Conservation (phyloP, 2,113 vertebrate genomes). For the Chrysemys picta region DNA sequence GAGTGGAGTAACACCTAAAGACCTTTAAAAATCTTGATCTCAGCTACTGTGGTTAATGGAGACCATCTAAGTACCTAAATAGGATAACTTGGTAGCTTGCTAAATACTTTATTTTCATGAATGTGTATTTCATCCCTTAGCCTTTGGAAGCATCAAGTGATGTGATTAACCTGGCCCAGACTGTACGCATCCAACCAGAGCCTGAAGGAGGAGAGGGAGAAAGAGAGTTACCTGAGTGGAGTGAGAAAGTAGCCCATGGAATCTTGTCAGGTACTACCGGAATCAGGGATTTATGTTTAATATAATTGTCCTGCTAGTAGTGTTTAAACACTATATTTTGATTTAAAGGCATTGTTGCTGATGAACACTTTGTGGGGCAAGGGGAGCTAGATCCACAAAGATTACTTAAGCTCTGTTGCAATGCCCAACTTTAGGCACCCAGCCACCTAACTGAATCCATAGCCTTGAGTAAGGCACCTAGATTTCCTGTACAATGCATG, state of each 20-base stretch:
- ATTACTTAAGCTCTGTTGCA: background rate
- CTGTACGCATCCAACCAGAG: slow-evolving; percentile 82
- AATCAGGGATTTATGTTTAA: background rate
- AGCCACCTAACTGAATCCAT: no score
- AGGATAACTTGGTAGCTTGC: background rate
- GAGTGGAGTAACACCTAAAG: background rate
- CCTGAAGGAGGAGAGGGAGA: slow-evolving; percentile 74
- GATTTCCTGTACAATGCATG: no score
- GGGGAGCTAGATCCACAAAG: background rate
- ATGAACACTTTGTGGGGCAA: background rate
- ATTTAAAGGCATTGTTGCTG: background rate
- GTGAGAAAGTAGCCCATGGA: slow-evolving; percentile 93
- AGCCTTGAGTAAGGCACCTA: no score
- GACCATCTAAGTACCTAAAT: background rate
- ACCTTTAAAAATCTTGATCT: background rate
- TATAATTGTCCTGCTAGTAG: background rate
- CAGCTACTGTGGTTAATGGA: background rate
- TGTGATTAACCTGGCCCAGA: slow-evolving; percentile 87
- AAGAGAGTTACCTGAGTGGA: slow-evolving; percentile 92
- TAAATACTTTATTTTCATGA: background rate
- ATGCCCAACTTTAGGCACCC: background rate
- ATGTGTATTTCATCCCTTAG: slow-evolving; percentile 72
- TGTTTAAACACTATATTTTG: background rate
- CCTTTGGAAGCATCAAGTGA: slow-evolving; percentile 83
- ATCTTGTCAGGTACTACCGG: slow-evolving; percentile 90